These are phyloP conservation scores for Platycnemis pennipes DNA, from an alignment of 2,888 invertebrate species.

Conservation along the genomic window DNA sequence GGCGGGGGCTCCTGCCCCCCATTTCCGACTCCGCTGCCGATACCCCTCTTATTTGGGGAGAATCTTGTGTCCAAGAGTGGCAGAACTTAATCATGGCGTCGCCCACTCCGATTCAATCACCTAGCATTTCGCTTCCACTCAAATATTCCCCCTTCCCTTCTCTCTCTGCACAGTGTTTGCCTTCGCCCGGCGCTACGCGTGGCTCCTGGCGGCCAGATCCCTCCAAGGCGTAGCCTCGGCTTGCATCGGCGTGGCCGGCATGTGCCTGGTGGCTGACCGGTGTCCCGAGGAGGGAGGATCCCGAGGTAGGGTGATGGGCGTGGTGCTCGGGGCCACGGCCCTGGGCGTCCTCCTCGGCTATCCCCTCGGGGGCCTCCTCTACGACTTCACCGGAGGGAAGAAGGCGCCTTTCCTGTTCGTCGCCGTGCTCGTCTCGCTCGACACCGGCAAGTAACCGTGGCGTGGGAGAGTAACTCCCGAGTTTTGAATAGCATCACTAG, in stretches of 20 bases:
- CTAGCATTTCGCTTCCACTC: no score
- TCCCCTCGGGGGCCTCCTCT: slow-evolving; percentile 89
- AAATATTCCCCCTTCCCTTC: background rate
- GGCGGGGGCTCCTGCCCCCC: no score
- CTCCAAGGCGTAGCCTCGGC: slow-evolving; percentile 91
- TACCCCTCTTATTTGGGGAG: no score
- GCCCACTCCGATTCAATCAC: no score
- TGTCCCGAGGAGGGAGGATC: slow-evolving; percentile 80
- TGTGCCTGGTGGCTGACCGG: slow-evolving; percentile 87
- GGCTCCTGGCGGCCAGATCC: slow-evolving; percentile 87
- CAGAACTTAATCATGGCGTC: no score
- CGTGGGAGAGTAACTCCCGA: no score
- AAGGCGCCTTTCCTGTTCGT: slow-evolving; percentile 88
- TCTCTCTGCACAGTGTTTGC: slow-evolving; percentile 85
- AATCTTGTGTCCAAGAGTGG: no score
- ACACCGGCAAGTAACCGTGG: slow-evolving; percentile 78
- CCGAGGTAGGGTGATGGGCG: slow-evolving; percentile 88
- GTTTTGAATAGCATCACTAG: no score
- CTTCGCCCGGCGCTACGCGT: slow-evolving; percentile 85
- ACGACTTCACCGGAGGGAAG: slow-evolving; percentile 87
- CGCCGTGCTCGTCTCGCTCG: slow-evolving; percentile 81
- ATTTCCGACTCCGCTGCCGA: no score
- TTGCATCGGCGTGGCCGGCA: slow-evolving; percentile 87
- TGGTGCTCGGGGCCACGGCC: slow-evolving; percentile 90
- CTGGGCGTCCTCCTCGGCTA: slow-evolving; percentile 91